A percentile compares a stretch with the other conserved stretches of the same genome.
Evolutionary conservation across 2,113 vertebrate species (phyloP).

Genomic region (Pangasianodon hypophthalmus): DNA sequence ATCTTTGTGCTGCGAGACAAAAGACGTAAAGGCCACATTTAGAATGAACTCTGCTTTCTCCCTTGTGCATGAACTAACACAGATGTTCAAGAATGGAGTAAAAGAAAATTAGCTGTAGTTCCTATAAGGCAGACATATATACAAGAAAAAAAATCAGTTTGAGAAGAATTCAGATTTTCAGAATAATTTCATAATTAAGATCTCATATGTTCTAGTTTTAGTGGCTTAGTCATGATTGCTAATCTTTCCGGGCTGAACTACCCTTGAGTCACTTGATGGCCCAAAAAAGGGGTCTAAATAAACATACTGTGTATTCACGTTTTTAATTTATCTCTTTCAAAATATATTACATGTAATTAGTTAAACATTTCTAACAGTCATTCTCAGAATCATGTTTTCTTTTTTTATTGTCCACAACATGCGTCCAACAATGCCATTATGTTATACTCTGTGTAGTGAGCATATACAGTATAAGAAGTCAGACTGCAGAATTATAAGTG

Average conservation of each 20-base stretch:
- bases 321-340: neutral
- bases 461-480: neutral
- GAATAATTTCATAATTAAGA: neutral
- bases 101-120: neutral
- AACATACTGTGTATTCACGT: neutral
- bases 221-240: neutral
- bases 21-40: neutral
- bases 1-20: neutral
- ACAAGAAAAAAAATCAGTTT: too few relatives aligned
- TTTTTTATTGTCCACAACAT: neutral
- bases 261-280: neutral
- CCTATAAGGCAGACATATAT: neutral
- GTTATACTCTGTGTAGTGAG: neutral
- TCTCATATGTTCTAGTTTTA: neutral
- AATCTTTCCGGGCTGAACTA: neutral
- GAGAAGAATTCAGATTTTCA: neutral
- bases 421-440: neutral
- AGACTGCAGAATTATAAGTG: neutral
- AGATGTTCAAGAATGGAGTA: constrained; percentile 4
- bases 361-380: too few relatives aligned
- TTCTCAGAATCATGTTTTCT: neutral
- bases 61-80: neutral
- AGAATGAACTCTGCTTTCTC: neutral
- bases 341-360: neutral
- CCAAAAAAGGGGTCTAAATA: neutral